Percentiles rank a stretch among this genome's conserved stretches.
Conservation (phyloP, 2,113 vertebrate genomes). For the Onychostruthus taczanowskii region DNA sequence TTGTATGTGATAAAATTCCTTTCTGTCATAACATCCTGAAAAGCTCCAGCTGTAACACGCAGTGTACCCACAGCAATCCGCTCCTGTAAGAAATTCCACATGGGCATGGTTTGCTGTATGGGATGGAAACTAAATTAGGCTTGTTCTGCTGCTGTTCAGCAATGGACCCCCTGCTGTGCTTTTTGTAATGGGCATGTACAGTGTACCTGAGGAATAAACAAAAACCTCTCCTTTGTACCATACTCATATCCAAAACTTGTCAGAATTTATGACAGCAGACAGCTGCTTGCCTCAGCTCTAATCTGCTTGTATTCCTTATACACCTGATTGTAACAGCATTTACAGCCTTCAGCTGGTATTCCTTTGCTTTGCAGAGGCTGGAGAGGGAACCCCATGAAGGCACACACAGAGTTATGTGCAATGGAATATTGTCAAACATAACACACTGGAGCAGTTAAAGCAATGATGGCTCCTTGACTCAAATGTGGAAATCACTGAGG, state of each 20-base stretch:
- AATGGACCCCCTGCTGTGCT: background rate
- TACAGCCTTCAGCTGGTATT: background rate
- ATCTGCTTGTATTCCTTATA: background rate
- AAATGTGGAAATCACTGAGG: background rate
- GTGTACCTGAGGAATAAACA: background rate
- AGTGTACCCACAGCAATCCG: background rate
- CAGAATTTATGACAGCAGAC: background rate
- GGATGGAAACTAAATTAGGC: background rate
- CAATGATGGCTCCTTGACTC: background rate
- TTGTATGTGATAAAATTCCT: background rate
- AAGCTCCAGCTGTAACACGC: background rate
- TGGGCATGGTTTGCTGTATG: accelerated
- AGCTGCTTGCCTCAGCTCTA: background rate
- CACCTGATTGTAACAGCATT: background rate
- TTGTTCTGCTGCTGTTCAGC: background rate
- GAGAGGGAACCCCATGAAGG: background rate
- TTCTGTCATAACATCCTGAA: background rate
- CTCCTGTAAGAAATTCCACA: background rate
- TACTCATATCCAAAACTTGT: background rate
- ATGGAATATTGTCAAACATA: background rate
- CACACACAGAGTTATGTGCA: background rate
- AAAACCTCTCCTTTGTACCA: background rate
- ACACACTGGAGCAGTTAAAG: background rate
- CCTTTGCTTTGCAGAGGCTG: background rate
- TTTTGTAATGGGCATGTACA: background rate